Base-by-base conservation (phyloP, 1,140 invertebrate genomes). In the Ptiloglossa arizonensis region DNA sequence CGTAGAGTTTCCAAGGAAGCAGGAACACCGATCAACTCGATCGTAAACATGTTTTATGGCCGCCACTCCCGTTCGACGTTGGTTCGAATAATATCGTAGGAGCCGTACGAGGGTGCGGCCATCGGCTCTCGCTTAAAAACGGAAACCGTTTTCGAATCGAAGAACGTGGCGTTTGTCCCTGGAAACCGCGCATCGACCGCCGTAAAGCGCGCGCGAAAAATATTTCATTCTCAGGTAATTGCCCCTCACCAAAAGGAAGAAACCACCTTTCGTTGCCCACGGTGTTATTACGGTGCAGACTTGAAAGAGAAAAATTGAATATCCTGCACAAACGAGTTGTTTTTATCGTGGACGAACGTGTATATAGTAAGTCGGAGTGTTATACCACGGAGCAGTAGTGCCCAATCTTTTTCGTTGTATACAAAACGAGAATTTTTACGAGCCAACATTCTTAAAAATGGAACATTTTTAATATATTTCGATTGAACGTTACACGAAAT, bases 1-100 rank as follows among this genome's bases (percentile, higher is more conserved):
- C 29, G n/a, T 22, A 22, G 19, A n/a, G 48, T 35, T 74, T 35
- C 38, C 41, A 27, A 9, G 41, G 2, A 41, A 13, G 19, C 57
- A 44, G 67, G 38, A 82, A 81, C 50, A 38, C 19, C 44, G 17
- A 44, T 66, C 60, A 13, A n/a, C 38, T 8, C 19, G 71, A 64
- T 54, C 79, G 79, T 82, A 81, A 82, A 81, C 60, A 46, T 60
- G 52, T 81, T 81, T 81, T 81, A 81, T 22, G 15, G 8, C 50
- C 48, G 35, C n/a, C 22, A 32, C 24, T 50, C 24, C 6, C 27
- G 11, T 22, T 35, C 56, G 27, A 60, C 56, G 44, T 41, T 52
- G 19, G 60, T 32, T 68, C 22, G 27, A 22, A 32, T 46, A 57
- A 35, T 27, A 57, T 60, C 32, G 35, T 17, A 13, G 35, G 3